Evolutionary conservation across 2,113 vertebrate species (phyloP).

Genomic region (Nymphicus hollandicus): DNA sequence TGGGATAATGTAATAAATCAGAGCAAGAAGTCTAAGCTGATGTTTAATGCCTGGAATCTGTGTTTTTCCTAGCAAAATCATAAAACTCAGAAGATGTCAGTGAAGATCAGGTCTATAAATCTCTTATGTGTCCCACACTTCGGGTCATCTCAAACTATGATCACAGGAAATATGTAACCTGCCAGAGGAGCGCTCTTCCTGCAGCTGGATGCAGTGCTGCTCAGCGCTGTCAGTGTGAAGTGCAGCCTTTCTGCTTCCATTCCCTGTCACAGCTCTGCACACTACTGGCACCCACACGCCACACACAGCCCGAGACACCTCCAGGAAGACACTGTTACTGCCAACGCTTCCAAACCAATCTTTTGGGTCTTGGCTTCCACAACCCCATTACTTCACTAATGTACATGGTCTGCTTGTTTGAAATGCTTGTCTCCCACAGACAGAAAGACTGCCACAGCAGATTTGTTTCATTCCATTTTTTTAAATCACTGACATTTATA

Average conservation of each 20-base stretch:
- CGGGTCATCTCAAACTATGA: not conserved
- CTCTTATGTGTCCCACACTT: not conserved
- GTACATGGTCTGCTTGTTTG: not conserved
- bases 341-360: not conserved
- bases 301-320: not conserved
- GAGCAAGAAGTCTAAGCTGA: not conserved
- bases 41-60: not conserved
- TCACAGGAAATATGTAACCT: not conserved
- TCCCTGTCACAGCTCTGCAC: not conserved
- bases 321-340: not conserved
- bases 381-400: not conserved
- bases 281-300: not conserved
- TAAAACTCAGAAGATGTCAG: not conserved
- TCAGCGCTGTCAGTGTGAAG: not conserved
- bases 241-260: not conserved
- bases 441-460: not conserved
- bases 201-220: not conserved
- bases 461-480: not conserved
- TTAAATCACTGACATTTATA: not conserved
- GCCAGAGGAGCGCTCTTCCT: not conserved
- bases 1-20: not conserved
- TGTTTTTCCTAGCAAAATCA: constrained; percentile 8
- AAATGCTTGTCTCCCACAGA: not conserved
- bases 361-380: not conserved
- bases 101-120: not conserved